A percentile compares a stretch with the other conserved stretches of the same genome.
phyloP scores from a whole-genome alignment of 2,888 invertebrate genomes.

The Amblyjoppa proteus region DNA sequence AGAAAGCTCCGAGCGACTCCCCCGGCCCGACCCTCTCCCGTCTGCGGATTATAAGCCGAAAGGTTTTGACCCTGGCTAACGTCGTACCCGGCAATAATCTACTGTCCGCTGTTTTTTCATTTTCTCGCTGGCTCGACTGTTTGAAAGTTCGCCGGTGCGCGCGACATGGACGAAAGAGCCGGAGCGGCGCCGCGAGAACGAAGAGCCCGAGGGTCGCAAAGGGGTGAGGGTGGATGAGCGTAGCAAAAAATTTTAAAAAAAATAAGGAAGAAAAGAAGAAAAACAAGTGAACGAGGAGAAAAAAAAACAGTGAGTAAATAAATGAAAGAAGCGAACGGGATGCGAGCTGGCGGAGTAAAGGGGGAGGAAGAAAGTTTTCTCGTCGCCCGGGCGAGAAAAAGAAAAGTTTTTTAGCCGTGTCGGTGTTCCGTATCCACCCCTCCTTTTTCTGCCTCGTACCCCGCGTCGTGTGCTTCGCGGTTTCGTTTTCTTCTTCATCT shows the following conservation, averaged over 20 bases:
- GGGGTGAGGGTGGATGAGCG: slow-evolving; percentile 10
- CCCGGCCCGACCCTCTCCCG: too few relatives aligned
- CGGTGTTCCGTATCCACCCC: slow-evolving; percentile 40
- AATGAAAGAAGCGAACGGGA: slow-evolving; percentile 54
- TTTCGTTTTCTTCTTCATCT: slow-evolving; percentile 60
- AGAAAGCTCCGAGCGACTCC: neutral
- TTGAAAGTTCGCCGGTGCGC: slow-evolving; percentile 61
- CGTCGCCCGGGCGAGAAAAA: slow-evolving; percentile 52
- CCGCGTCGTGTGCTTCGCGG: slow-evolving; percentile 50
- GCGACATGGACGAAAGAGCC: slow-evolving; percentile 11
- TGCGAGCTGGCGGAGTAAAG: slow-evolving; percentile 48
- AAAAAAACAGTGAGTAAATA: slow-evolving; percentile 65
- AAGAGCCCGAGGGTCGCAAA: slow-evolving; percentile 19
- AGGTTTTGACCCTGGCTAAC: slow-evolving; percentile 54
- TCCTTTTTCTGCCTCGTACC: slow-evolving; percentile 1
- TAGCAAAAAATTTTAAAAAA: slow-evolving; percentile 10
- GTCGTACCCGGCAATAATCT: slow-evolving; percentile 61
- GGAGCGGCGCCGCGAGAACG: slow-evolving; percentile 6
- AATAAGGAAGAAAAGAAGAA: neutral
- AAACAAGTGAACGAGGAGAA: slow-evolving; percentile 4
- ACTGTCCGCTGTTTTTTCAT: slow-evolving; percentile 58
- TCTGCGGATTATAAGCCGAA: slow-evolving; percentile 33
- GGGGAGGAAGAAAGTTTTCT: slow-evolving; percentile 63
- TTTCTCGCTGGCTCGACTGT: slow-evolving; percentile 61
- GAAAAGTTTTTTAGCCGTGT: slow-evolving; percentile 64